Evolutionary conservation across 2,888 invertebrate species (phyloP).

Genomic region (Blomia tropicalis): DNA sequence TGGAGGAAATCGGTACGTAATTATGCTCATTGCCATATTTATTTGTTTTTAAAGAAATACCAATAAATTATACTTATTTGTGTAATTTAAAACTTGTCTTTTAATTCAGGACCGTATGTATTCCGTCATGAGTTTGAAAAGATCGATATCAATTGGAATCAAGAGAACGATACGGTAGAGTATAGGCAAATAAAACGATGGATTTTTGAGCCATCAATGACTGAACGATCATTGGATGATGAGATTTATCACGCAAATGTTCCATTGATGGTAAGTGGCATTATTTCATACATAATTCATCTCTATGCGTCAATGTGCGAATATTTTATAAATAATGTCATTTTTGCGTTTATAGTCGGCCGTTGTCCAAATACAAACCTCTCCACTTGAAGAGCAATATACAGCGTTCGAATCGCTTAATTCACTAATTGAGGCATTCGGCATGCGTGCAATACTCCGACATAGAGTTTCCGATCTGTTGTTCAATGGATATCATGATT

Average conservation of each 20-base stretch:
- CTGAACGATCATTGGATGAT: constrained; percentile 26
- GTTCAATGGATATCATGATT: constrained; percentile 30
- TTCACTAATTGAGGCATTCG: constrained; percentile 21
- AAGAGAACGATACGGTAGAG: constrained; percentile 27
- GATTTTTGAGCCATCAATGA: constrained; percentile 26
- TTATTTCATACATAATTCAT: neutral
- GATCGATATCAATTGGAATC: constrained; percentile 27
- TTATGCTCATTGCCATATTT: too few relatives aligned
- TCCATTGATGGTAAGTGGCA: constrained; percentile 29
- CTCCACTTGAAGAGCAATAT: constrained; percentile 18
- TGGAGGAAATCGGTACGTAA: constrained; percentile 25
- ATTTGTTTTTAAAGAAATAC: too few relatives aligned
- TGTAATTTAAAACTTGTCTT: neutral
- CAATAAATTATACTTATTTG: too few relatives aligned
- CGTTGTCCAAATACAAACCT: constrained; percentile 8
- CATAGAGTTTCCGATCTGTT: constrained; percentile 27
- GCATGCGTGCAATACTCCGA: constrained; percentile 25
- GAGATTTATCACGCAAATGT: constrained; percentile 29
- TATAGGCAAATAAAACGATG: constrained; percentile 28
- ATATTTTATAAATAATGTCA: neutral
- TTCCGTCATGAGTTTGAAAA: constrained; percentile 28
- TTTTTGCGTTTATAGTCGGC: constrained; percentile 7
- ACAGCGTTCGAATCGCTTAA: constrained; percentile 23
- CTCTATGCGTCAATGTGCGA: neutral
- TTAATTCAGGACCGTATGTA: constrained; percentile 28